Conservation (phyloP, 2,113 vertebrate species). For the Phaethornis superciliosus region DNA sequence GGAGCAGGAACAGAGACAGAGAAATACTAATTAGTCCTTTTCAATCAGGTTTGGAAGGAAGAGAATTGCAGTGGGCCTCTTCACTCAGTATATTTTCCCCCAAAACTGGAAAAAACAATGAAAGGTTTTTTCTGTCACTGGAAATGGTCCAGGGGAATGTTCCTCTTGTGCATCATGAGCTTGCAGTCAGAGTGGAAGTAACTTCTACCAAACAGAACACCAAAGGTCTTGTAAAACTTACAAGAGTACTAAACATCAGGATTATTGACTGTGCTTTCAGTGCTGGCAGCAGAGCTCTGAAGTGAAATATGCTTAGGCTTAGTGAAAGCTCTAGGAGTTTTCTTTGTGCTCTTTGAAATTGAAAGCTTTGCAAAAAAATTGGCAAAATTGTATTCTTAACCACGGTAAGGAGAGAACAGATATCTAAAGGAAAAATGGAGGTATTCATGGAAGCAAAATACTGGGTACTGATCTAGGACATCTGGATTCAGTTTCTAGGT, state of each 20-base stretch:
- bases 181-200: background rate
- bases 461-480: background rate
- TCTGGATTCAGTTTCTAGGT: background rate
- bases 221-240: background rate
- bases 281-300: background rate
- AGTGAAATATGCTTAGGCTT: background rate
- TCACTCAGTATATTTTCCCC: background rate
- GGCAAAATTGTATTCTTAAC: background rate
- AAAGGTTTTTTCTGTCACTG: background rate
- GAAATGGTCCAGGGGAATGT: background rate
- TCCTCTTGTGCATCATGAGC: background rate
- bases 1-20: background rate
- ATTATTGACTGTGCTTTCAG: background rate
- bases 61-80: background rate
- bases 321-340: background rate
- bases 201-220: background rate
- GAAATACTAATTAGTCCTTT: background rate
- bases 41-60: background rate
- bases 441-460: background rate
- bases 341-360: background rate
- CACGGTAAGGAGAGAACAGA: background rate
- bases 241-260: background rate
- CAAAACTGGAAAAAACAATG: accelerated
- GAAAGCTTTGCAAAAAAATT: background rate
- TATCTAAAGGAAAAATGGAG: background rate